phyloP scores from a whole-genome alignment of 2,888 invertebrate genomes.

The Nomada fabriciana region DNA sequence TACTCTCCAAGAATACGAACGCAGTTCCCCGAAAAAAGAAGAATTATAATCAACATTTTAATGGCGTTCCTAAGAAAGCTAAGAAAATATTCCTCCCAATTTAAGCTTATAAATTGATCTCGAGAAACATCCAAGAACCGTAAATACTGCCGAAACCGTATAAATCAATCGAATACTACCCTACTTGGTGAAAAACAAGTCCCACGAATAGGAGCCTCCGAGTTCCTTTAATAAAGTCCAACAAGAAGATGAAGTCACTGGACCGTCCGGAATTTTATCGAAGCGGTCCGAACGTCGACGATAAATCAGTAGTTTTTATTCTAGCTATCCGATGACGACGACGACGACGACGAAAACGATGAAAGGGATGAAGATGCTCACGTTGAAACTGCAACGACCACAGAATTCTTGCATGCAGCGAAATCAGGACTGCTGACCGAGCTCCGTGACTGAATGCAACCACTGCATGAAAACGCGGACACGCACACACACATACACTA shows the following conservation, averaged over 20 bases:
- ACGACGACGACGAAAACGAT: conserved; percentile 46
- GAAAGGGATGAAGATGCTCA: conserved; percentile 70
- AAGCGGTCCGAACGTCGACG: conserved; percentile 52
- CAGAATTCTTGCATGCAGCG: conserved; percentile 73
- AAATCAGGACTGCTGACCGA: conserved; percentile 75
- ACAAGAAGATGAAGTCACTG: conserved; percentile 39
- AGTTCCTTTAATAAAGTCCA: conserved; percentile 55
- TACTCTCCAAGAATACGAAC: too few species aligned
- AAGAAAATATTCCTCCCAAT: too few species aligned
- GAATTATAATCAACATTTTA: too few species aligned
- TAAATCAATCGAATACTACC: neutral
- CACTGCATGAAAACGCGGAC: conserved; percentile 33
- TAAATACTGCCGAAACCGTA: neutral
- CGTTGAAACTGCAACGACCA: conserved; percentile 75
- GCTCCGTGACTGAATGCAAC: conserved; percentile 71
- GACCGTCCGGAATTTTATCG: conserved; percentile 73
- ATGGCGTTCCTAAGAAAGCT: too few species aligned
- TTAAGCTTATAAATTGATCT: too few species aligned
- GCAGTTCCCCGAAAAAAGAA: too few species aligned
- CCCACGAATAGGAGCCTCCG: conserved; percentile 52
- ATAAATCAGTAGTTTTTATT: conserved; percentile 77
- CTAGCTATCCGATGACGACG: conserved; percentile 61
- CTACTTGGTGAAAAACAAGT: conserved; percentile 4
- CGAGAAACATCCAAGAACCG: too few species aligned
- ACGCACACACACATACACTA: neutral